A percentile compares a stretch with the other conserved stretches of the same genome.
Conservation (phyloP, 2,888 invertebrate genomes). For the Cosmia pyralina region DNA sequence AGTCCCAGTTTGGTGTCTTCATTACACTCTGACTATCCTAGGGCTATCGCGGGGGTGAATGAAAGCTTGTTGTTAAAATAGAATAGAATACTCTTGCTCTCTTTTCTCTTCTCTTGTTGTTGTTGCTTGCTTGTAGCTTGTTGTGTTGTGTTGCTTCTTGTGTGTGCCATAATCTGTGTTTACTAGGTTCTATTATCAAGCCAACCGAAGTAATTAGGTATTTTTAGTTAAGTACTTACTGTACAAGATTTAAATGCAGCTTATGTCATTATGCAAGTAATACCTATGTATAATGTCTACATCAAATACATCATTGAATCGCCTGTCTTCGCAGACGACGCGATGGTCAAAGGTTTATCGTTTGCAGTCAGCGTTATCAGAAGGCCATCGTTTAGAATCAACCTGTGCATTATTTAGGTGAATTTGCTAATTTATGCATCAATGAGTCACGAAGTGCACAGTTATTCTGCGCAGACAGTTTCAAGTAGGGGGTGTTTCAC, state of each 20-base stretch:
- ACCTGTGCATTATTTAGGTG: conserved; percentile 15
- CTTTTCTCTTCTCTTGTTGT: too few relatives aligned
- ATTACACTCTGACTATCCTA: too few relatives aligned
- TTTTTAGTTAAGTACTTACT: too few relatives aligned
- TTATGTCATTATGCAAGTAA: neutral
- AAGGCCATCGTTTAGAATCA: conserved; percentile 19
- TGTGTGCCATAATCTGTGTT: too few relatives aligned
- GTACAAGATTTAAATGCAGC: neutral
- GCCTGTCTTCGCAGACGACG: conserved; percentile 22
- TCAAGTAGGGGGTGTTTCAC: neutral
- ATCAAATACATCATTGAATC: conserved; percentile 30
- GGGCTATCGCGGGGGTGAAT: too few relatives aligned
- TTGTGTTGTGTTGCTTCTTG: too few relatives aligned
- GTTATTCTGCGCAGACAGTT: neutral
- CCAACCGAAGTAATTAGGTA: too few relatives aligned
- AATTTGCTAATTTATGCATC: neutral
- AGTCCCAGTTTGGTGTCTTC: too few relatives aligned
- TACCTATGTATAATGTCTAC: neutral
- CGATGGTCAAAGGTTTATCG: conserved; percentile 18
- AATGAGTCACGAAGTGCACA: neutral
- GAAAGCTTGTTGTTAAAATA: too few relatives aligned
- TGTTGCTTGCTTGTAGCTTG: too few relatives aligned
- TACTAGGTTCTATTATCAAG: too few relatives aligned
- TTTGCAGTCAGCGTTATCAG: conserved; percentile 29
- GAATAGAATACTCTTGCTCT: too few relatives aligned